phyloP scores from a whole-genome alignment of 2,113 vertebrate genomes.

The Peromyscus californicus region DNA sequence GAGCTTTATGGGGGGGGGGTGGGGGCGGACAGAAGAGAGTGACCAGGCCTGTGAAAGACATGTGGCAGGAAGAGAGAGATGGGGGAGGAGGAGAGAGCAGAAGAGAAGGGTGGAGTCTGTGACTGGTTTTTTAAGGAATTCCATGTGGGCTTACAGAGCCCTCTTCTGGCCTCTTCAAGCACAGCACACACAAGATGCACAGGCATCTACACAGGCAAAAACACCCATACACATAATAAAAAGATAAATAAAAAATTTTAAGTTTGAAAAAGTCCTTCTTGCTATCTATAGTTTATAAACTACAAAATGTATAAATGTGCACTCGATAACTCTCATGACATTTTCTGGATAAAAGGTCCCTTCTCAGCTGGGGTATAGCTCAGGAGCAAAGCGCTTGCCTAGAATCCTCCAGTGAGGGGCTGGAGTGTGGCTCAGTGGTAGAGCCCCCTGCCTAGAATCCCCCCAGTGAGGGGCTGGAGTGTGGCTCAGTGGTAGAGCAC shows the following conservation, averaged over 20 bases:
- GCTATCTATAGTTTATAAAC: neutral
- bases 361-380: neutral
- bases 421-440: neutral
- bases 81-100: too few relatives aligned
- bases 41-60: too few relatives aligned
- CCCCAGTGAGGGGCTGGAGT: neutral
- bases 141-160: too few relatives aligned
- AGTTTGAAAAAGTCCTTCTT: neutral
- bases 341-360: conserved; percentile 10
- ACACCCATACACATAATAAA: neutral
- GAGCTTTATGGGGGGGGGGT: too few relatives aligned
- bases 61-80: too few relatives aligned
- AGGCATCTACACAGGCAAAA: neutral
- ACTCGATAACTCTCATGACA: conserved; percentile 59
- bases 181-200: neutral
- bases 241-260: neutral
- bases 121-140: too few relatives aligned
- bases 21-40: too few relatives aligned
- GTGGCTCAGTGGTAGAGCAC: neutral
- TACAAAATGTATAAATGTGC: conserved; percentile 10
- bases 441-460: neutral
- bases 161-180: neutral
- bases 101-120: too few relatives aligned
- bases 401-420: neutral
- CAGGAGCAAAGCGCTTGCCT: neutral